A percentile compares a stretch with the other conserved stretches of the same genome.
These are phyloP conservation scores for Agrotis exclamationis DNA, from an alignment of 2,888 invertebrate species.

Conservation along the genomic window DNA sequence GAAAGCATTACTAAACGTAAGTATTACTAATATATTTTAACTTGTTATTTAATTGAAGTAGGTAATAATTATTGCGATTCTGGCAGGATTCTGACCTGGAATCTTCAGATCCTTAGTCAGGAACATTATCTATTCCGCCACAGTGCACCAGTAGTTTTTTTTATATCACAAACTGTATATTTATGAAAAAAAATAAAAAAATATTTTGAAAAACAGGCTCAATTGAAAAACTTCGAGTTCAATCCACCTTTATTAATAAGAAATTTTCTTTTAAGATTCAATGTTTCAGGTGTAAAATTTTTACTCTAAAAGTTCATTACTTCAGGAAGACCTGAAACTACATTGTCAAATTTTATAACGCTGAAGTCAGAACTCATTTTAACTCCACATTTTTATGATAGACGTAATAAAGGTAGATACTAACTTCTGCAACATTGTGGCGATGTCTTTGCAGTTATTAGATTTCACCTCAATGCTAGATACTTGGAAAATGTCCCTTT, in stretches of 20 bases:
- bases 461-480: background rate
- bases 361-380: slow-evolving; percentile 21
- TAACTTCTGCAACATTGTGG: slow-evolving; percentile 11
- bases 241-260: no score
- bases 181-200: no score
- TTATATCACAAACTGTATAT: no score
- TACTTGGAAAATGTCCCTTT: background rate
- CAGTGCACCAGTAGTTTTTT: slow-evolving; percentile 84
- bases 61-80: no score
- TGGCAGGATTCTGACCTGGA: no score
- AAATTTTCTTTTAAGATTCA: background rate
- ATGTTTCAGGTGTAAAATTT: background rate
- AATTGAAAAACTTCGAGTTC: background rate
- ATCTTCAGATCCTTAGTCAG: slow-evolving; percentile 81
- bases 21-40: no score
- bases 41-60: no score
- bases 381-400: slow-evolving; percentile 16
- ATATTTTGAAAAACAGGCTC: background rate
- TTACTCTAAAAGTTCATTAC: background rate
- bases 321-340: background rate
- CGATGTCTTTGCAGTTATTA: background rate
- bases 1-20: background rate
- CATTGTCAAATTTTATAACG: slow-evolving; percentile 28
- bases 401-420: slow-evolving; percentile 1
- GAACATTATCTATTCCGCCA: slow-evolving; percentile 91